Percentiles rank a stretch among this genome's conserved stretches.
These are phyloP conservation scores for Morelia viridis DNA, from an alignment of 2,797 vertebrate genomes.

Conservation along the genomic window DNA sequence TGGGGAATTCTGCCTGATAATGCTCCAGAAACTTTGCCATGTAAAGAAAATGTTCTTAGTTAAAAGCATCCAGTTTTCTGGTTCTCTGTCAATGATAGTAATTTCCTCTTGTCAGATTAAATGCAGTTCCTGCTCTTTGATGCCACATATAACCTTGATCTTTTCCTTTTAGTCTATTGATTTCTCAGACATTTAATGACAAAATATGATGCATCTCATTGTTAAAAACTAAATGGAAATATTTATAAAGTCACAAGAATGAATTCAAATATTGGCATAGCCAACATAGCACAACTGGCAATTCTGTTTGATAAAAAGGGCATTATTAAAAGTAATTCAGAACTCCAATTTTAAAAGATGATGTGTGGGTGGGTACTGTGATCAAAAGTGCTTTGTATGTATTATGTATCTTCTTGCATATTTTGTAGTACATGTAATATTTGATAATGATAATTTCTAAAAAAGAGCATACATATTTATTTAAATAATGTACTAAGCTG, in stretches of 20 bases:
- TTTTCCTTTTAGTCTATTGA: conserved; percentile 50
- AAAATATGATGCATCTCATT: conserved; percentile 49
- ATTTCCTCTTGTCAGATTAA: conserved; percentile 43
- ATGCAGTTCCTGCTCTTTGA: conserved; percentile 31
- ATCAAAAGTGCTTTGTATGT: background rate
- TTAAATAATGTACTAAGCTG: background rate
- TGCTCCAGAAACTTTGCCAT: conserved; percentile 25
- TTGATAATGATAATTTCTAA: background rate
- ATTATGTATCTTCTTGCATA: background rate
- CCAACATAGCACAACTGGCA: background rate
- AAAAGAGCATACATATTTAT: background rate
- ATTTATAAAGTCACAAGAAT: conserved; percentile 27
- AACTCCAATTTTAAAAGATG: background rate
- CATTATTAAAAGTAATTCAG: background rate
- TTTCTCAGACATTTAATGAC: conserved; percentile 48
- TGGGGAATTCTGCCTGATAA: conserved; percentile 25
- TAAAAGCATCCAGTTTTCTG: conserved; percentile 33
- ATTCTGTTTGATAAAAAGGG: background rate
- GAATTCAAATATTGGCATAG: conserved; percentile 21
- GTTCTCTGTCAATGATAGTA: conserved; percentile 27
- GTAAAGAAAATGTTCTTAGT: background rate
- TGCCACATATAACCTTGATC: conserved; percentile 41
- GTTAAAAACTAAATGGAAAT: conserved; percentile 29
- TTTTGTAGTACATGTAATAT: background rate
- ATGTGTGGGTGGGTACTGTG: background rate